A percentile compares a stretch with the other conserved stretches of the same genome.
These are phyloP conservation scores for Chrysocyon brachyurus DNA, from an alignment of 2,797 vertebrate genomes.

Conservation along the genomic window DNA sequence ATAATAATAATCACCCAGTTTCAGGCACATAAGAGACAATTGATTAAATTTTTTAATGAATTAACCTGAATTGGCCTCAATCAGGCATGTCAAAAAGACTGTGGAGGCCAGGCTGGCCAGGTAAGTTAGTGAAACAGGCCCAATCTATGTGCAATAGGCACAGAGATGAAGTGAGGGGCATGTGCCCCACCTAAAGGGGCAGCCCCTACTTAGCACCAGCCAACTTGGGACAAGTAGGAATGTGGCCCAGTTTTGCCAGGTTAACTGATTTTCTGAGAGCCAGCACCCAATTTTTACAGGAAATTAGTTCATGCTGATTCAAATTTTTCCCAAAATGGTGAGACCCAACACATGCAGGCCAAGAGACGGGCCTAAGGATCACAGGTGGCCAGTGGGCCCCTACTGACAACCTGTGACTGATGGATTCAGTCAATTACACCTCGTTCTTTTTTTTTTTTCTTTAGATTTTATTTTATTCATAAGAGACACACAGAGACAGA, in stretches of 20 bases:
- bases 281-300: background rate
- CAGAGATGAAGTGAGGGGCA: background rate
- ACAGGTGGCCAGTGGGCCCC: background rate
- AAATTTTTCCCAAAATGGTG: background rate
- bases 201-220: background rate
- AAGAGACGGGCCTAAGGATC: background rate
- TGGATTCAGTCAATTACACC: background rate
- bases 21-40: background rate
- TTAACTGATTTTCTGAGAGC: background rate
- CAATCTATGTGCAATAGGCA: background rate
- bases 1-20: background rate
- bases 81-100: background rate
- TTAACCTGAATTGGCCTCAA: background rate
- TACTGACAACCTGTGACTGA: background rate
- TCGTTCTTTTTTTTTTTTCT: background rate
- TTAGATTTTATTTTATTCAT: background rate
- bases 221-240: background rate
- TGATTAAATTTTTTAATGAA: background rate
- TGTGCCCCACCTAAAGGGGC: accelerated
- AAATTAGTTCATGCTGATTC: background rate
- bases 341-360: background rate
- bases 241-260: background rate
- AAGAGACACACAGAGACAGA: background rate
- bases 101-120: background rate
- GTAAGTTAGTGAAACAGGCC: background rate